Base-by-base conservation (phyloP, 2,888 invertebrate species). In the Heliothis peltigera region DNA sequence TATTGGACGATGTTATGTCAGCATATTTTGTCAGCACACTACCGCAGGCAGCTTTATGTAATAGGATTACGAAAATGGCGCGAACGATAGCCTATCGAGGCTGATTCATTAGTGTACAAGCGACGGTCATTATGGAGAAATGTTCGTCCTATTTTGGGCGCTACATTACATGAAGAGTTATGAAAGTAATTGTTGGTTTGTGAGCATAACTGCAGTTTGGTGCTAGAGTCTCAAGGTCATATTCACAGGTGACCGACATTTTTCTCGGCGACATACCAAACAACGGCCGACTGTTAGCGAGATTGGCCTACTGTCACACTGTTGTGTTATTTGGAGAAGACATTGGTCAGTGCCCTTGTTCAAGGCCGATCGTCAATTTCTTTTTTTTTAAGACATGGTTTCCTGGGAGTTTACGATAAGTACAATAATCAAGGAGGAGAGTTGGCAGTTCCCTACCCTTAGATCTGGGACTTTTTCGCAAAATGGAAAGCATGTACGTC, bases 11-110 rank as follows among this genome's bases (percentile, higher is more conserved):
- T 54, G 69, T 82, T 79, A 73, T 77, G 77, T 79, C 75, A 75
- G 67, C 43, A 21, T 61, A 75, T 77, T 80, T 80, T 77, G 72
- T 78, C 74, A 72, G 77, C 75, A 66, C 67, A 70, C 62, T 70
- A 80, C 68, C 43, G 54, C 54, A 8, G 48, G 44, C 64, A 57
- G 54, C 28, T 73, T 82, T 81, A 82, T 79, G 59, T 81, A 81
- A 82, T 75, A 70, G 64, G 57, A 75, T 82, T 81, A 79, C 81
- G 80, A 81, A 81, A 79, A 82, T 62, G 49, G 61, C 57, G 51
- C 60, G 57, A 63, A 60, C 64, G 65, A 68, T 74, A 74, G 63
- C 54, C 71, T 42, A 63, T 48, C 39, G 48, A 39, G 70, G 28
- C 49, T 65, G 70, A 78, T 78, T 68, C 76, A 76, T 60, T 47